Evolutionary conservation across 2,888 invertebrate genomes (phyloP), one percentile per base, ranked within the genome.

Genomic region (Drosophila siamana): DNA sequence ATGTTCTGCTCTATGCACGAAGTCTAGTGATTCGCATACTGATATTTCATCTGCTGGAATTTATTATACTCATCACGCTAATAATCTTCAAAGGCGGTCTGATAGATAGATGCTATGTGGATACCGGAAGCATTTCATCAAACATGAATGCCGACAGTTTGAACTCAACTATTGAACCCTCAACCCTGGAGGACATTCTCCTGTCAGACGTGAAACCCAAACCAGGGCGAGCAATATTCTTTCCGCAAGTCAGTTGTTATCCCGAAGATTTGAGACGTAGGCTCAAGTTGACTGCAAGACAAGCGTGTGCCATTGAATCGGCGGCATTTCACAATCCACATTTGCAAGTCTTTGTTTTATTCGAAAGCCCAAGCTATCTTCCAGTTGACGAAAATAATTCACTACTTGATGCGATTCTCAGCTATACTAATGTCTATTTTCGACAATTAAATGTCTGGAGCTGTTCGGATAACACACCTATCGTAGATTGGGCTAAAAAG

Each of bases 271-370:
- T 19, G 19, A 19, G 22, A 9, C 16, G 9, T 13, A 6, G 38
- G 3, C 5, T 89, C 0, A 68, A 75, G 11, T 51, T 91, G 13
- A 89, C 76, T 22, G 64, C 89, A 15, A 41, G 54, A 33, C 54
- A 54, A 13, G 54, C 54, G 0, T 54, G 54, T 8, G 26, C 54
- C 1, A 54, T 54, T n/a, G 54, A 54, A 54, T 54, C 54, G 4
- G 54, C 54, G 16, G 54, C 54, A 30, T n/a, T 43, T 8, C 41
- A 43, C 16, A 43, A 54, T 54, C 43, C 54, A 13, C 19, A 54
- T 13, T 43, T 43, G 22, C 43, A 54, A 8, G 43, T 54, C 2
- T 54, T 54, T 54, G 41, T 54, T 15, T n/a, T 54, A 8, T 54
- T 41, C 13, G 54, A 26, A 1, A 16, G 30, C 24, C 44, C 44